Evolutionary conservation across 2,888 invertebrate genomes (phyloP).

Genomic region (Sialis fuliginosa): DNA sequence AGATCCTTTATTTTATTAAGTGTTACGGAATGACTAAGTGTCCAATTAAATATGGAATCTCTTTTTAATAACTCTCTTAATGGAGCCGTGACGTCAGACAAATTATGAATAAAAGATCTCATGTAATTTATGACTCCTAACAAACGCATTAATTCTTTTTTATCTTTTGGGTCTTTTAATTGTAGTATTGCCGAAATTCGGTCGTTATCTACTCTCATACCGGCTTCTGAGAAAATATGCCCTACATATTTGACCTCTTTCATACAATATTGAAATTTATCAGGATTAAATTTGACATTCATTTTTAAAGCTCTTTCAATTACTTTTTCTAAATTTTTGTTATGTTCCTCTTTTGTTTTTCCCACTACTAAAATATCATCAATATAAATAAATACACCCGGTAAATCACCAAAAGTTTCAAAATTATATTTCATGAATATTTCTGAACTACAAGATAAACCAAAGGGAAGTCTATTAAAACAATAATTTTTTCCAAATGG

Average conservation of each 20-base stretch:
- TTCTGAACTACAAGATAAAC: constrained; percentile 5
- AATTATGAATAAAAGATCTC: background rate
- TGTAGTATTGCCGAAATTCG: too few relatives aligned
- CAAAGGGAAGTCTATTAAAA: constrained; percentile 8
- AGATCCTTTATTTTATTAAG: constrained; percentile 5
- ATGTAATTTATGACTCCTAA: too few relatives aligned
- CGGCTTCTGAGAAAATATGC: background rate
- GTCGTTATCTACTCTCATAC: too few relatives aligned
- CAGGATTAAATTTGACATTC: constrained; percentile 10
- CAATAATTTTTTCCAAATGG: constrained; percentile 1
- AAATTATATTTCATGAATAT: constrained; percentile 4
- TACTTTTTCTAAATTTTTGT: constrained; percentile 7
- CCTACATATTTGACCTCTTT: constrained; percentile 7
- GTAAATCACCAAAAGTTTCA: too few relatives aligned
- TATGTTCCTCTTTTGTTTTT: background rate
- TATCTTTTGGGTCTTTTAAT: too few relatives aligned
- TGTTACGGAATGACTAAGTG: constrained; percentile 3
- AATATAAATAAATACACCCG: too few relatives aligned
- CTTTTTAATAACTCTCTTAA: constrained; percentile 8
- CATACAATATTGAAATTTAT: constrained; percentile 5
- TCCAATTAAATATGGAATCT: constrained; percentile 5
- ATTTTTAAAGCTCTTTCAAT: constrained; percentile 9
- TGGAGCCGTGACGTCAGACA: constrained; percentile 6
- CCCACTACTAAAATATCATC: too few relatives aligned
- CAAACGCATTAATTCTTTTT: too few relatives aligned